Percentiles rank a stretch among this genome's conserved stretches.
Evolutionary conservation across 2,113 vertebrate species (phyloP).

Genomic region (Romanogobio albipinnatus): DNA sequence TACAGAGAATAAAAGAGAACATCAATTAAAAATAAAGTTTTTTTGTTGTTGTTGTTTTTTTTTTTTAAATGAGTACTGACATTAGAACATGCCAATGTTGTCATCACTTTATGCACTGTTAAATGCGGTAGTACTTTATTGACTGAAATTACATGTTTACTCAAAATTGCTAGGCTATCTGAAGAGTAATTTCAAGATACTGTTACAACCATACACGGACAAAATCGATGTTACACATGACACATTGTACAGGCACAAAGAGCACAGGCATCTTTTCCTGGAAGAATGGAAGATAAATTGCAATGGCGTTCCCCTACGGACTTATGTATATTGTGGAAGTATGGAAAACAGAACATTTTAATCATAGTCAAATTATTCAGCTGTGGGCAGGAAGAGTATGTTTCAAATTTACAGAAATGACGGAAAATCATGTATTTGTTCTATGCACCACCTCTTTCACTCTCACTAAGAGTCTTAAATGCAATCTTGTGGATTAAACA

Average conservation of each 20-base stretch:
- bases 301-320: not conserved
- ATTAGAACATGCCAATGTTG: too few species aligned
- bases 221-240: not conserved
- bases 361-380: constrained; percentile 36
- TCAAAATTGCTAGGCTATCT: too few species aligned
- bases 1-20: too few species aligned
- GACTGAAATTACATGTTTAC: too few species aligned
- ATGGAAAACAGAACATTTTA: constrained; percentile 28
- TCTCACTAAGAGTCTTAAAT: constrained; percentile 35
- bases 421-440: constrained; percentile 15
- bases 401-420: constrained; percentile 8
- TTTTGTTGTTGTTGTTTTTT: too few species aligned
- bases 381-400: constrained; percentile 6
- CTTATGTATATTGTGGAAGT: not conserved
- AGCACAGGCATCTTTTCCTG: constrained; percentile 12
- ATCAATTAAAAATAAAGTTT: too few species aligned
- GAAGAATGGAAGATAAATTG: constrained; percentile 20
- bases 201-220: constrained; percentile 4
- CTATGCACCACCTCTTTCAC: constrained; percentile 19
- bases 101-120: too few species aligned
- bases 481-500: constrained; percentile 35
- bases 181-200: too few species aligned
- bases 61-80: too few species aligned
- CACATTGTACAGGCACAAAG: not conserved
- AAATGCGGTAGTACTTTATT: too few species aligned